Evolutionary conservation across 1,140 invertebrate genomes (phyloP), one percentile per base, ranked within the genome.

Genomic region (Cheumatopsyche charites): DNA sequence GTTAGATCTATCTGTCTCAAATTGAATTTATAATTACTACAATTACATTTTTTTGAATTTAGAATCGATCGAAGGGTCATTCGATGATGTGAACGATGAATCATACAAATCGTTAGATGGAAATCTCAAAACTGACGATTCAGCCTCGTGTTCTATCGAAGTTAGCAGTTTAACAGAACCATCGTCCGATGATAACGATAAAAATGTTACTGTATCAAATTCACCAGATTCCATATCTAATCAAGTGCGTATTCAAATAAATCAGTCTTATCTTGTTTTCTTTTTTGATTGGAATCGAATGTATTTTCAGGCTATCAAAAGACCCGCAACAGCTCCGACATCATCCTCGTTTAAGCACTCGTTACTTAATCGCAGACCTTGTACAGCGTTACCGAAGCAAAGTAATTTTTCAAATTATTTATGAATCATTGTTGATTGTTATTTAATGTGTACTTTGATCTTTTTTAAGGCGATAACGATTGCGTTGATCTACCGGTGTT

Each of bases 131-230:
- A 49, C 21, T n/a, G 42, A 62, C 7, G 72, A 72, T 15, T 72
- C 69, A 17, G 43, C 43, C 19, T 73, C 71, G 5, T 73, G 70
- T 25, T 76, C 75, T 19, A 41, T 73, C 7, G 75, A 76, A 66
- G 42, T 76, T 17, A 76, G 75, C 62, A 73, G 72, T 62, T 69
- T 76, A 65, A 76, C 75, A 2, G 71, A 76, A 45, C 65, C 72
- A 5, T 72, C 71, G 36, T 70, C 71, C 0, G 74, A 66, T 21
- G 63, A 66, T 25, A 26, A 43, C 23, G 63, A 66, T 17, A 23
- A 66, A 21, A 13, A 17, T 26, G 42, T 36, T 5, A 12, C 58
- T 11, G 25, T 25, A 21, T 63, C 62, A 42, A 26, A 63, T 13
- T 63, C 29, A 3, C 29, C 41, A 17, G 21, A 63, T 42, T 3